Evolutionary conservation across 2,113 vertebrate species (phyloP).

Genomic region (Toxostoma redivivum): DNA sequence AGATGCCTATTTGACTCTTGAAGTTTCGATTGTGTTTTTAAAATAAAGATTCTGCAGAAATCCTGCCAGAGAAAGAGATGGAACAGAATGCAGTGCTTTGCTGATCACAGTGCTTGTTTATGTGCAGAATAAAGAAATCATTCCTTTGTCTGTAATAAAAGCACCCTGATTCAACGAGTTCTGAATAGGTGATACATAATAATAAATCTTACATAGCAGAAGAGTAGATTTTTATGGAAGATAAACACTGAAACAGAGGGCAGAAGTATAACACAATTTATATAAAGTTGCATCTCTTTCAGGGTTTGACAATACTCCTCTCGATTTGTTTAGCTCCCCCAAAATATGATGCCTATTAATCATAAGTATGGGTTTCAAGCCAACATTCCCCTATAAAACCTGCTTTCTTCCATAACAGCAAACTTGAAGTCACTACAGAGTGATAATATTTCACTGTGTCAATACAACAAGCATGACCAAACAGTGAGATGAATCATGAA

Average conservation of each 20-base stretch:
- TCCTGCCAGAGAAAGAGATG: neutral
- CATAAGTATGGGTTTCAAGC: neutral
- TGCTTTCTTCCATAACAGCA: neutral
- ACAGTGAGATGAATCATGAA: neutral
- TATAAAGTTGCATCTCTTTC: neutral
- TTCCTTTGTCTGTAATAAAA: conserved; percentile 48
- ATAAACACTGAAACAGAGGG: conserved; percentile 28
- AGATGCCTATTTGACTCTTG: neutral
- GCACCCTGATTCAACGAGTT: neutral
- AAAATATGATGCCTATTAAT: neutral
- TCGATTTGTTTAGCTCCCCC: neutral
- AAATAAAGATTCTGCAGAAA: neutral
- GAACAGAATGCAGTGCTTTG: neutral
- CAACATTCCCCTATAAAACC: neutral
- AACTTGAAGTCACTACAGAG: neutral
- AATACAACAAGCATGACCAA: neutral
- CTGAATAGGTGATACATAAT: conserved; percentile 20
- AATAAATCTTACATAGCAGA: conserved; percentile 22
- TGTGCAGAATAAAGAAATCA: conserved; percentile 16
- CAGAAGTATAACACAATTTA: conserved; percentile 11
- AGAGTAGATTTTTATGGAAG: conserved; percentile 31
- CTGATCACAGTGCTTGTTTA: neutral
- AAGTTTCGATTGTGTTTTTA: neutral
- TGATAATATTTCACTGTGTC: neutral
- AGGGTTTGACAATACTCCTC: neutral